Evolutionary conservation across 2,797 vertebrate genomes (phyloP), one percentile per base, ranked within the genome.

Genomic region (Sardinella longiceps): DNA sequence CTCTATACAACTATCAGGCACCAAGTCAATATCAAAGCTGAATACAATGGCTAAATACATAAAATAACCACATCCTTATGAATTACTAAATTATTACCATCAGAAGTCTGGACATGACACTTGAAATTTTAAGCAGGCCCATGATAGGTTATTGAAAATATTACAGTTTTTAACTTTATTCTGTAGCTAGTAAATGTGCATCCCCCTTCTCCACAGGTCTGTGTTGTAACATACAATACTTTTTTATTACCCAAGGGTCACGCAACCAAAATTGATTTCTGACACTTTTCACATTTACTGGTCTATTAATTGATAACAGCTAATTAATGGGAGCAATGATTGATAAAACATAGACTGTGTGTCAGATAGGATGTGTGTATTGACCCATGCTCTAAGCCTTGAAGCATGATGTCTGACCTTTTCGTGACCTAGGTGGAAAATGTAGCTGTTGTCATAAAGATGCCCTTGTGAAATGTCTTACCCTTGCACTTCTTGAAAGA

Each of bases 281-380:
- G 92, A 90, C 88, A 83, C 84, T 93, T 92, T 90, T 93, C 92
- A 92, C 93, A 95, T 93, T 94, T 94, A 94, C 90, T 87, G 93
- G 91, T 91, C 93, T 93, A 94, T 94, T 96, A 94, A 96, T 94
- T 96, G 95, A 95, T 95, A 96, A 95, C 93, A 94, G 93, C 94
- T 96, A 96, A 96, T 96, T 95, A 96, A 96, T 94, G 93, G 92
- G 95, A 95, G 92, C 88, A 88, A 93, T 92, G 91, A 93, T 91
- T 95, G 95, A 96, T 95, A 93, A 94, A 94, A 90, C 85, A 87
- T 88, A 94, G 95, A 96, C 95, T 93, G 92, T 91, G 90, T 93
- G 92, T 92, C 91, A 91, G 85, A 88, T 66, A 91, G 83, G 88
- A 92, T 91, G 91, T 91, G 85, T 83, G 86, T 93, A 96, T 96